Evolutionary conservation across 37 sponge, comb jelly and placozoan genomes (phyloP), one percentile per base, ranked within the genome.

Genomic region (Crambe crambe): DNA sequence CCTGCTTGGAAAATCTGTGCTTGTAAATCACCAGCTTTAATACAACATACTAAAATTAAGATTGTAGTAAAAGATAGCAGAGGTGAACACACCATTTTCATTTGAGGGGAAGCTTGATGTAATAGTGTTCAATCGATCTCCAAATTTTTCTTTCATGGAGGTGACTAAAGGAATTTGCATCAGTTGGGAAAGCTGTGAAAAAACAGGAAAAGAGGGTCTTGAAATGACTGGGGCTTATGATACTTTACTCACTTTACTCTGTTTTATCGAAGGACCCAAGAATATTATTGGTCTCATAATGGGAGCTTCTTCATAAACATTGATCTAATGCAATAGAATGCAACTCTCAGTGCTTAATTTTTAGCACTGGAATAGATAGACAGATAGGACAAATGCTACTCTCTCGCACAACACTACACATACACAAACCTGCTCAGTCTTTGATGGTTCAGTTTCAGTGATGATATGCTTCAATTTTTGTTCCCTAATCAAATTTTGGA

Each of bases 281-380:
- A 86, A 74, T 25, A 86, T 58, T 12, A 86, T 74, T 25, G 87
- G 87, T 20, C 87, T 4, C 72, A 80, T 68, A 20, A 86, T 74
- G 9, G 87, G 87, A 22, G 80, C 80, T 0, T 37, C 42, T 42
- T 78, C 65, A 58, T 85, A 85, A 51, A 85, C 79, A 23, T 15
- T 22, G 26, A 72, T 37, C 47, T 72, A 37, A 1, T 30, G 34
- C n/a, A 62, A n/a, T n/a, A n/a, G n/a, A n/a, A n/a, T n/a, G n/a
- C n/a, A n/a, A n/a, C n/a, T n/a, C n/a, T n/a, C n/a, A n/a, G n/a
- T n/a, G n/a, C n/a, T n/a, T n/a, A n/a, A n/a, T n/a, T n/a, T n/a
- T 21, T 9, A 6, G 25, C 29, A 27, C 29, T n/a, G 15, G 30
- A 6, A 62, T 21, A 62, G n/a, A 26, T 6, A 20, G 64, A 62